Evolutionary conservation across 1,140 invertebrate species (phyloP), one percentile per base, ranked within the genome.

Genomic region (Batillaria attramentaria): DNA sequence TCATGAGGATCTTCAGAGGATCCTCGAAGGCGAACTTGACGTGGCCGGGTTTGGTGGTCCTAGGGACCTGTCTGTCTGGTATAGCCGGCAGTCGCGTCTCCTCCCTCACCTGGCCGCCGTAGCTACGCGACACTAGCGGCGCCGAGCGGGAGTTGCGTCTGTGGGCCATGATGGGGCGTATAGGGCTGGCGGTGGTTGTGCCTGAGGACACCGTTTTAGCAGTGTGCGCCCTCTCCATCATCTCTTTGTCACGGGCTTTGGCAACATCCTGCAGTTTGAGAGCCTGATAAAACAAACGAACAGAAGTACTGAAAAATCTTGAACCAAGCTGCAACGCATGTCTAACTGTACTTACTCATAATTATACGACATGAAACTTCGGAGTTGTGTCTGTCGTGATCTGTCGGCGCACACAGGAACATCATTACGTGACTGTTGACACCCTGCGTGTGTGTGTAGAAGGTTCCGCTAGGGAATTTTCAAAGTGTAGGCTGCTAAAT

Each of bases 1-100:
- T n/a, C 57, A 42, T 62, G 31, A 35, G 54, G 4, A 60, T 33
- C n/a, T 75, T 39, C n/a, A 77, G 66, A 18, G 69, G 54, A 65
- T 42, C 62, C 72, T 75, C 54, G 62, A 79, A 79, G n/a, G 74
- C 65, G 43, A 81, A 79, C 68, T 81, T 79, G n/a, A 81, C 80
- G 16, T 76, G 57, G n/a, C 31, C 43, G 18, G 69, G 60, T 42
- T 46, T 43, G 46, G n/a, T 70, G 28, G 35, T 74, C 39, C 41
- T 33, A 24, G 57, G 10, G 37, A 39, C 46, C 33, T 31, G n/a
- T 10, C n/a, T 33, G n/a, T 60, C 77, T 13, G 37, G 5, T 16
- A 75, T 69, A 65, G 33, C 46, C 10, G 72, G 72, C 2, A 79
- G 37, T 18, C 60, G 46, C 31, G 35, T 46, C 13, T 33, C 54